Evolutionary conservation across 2,888 invertebrate genomes (phyloP), one percentile per base, ranked within the genome.

Genomic region (Dexiosoma caninum): DNA sequence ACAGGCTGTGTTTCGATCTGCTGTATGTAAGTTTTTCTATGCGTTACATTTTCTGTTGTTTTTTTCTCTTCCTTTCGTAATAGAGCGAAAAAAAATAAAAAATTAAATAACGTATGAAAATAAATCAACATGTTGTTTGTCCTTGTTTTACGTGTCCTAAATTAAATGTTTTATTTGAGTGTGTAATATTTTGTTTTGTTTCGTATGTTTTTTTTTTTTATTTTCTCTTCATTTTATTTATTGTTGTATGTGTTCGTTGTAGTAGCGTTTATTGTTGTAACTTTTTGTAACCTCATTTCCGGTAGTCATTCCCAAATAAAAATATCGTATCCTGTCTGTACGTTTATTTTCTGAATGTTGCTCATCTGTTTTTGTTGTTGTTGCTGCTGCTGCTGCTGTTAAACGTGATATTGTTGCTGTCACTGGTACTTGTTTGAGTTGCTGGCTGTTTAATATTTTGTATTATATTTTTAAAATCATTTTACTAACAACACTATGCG

Each of bases 71-170:
- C n/a, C n/a, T 75, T 57, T 51, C 4, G n/a, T 27, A n/a, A n/a
- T 16, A 4, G 27, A 40, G 10, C n/a, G n/a, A 59, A 46, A 44
- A 53, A 64, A 59, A 67, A 30, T 3, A 19, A 44, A n/a, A n/a
- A n/a, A 59, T 53, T 53, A 74, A 66, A 57, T 46, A 42, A 62
- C 59, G 42, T 59, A 67, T 70, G 40, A 76, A 76, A 67, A 76
- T 71, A 80, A 80, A 72, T 80, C 76, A 80, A 76, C 80, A 72
- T 80, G 76, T 80, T 76, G 71, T 72, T 72, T 72, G 71, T 67
- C 76, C 70, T 80, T 80, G 80, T 76, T 76, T 46, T 30, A 62
- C 40, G 55, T 76, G 67, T 72, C 55, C 71, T 72, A 80, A 76
- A 80, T 76, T 71, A 60, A 80, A 80, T 69, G 66, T 37, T 74